A percentile compares a stretch with the other conserved stretches of the same genome.
phyloP scores from a whole-genome alignment of 2,888 invertebrate genomes.

The Meiosimyza decipiens region DNA sequence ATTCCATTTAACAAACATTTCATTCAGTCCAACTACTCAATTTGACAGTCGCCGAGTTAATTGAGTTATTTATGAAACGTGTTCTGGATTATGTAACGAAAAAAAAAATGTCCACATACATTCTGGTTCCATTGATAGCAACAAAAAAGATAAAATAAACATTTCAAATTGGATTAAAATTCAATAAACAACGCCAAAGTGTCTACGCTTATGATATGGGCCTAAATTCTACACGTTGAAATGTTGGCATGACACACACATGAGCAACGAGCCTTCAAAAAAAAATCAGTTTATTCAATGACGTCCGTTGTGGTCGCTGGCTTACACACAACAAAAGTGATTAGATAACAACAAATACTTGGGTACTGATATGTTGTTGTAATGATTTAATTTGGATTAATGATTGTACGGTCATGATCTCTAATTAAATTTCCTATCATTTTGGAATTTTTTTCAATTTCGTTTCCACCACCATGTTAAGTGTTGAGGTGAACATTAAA shows the following conservation, averaged over 20 bases:
- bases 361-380: neutral
- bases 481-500: neutral
- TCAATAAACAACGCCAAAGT: neutral
- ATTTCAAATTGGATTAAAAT: conserved; percentile 4
- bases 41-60: conserved; percentile 1
- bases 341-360: conserved; percentile 6
- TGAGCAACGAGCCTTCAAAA: too few species aligned
- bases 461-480: neutral
- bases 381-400: conserved; percentile 25
- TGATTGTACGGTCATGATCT: conserved; percentile 26
- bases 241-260: too few species aligned
- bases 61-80: conserved; percentile 6
- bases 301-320: too few species aligned
- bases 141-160: conserved; percentile 1
- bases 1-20: neutral
- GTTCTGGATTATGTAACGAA: neutral
- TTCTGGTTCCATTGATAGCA: too few species aligned
- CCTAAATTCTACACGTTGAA: neutral
- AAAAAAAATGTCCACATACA: too few species aligned
- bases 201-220: neutral
- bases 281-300: too few species aligned
- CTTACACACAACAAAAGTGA: neutral
- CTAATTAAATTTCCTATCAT: conserved; percentile 23
- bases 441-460: neutral
- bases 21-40: neutral